Evolutionary conservation across 2,797 vertebrate genomes (phyloP).

Genomic region (Squalus acanthias): DNA sequence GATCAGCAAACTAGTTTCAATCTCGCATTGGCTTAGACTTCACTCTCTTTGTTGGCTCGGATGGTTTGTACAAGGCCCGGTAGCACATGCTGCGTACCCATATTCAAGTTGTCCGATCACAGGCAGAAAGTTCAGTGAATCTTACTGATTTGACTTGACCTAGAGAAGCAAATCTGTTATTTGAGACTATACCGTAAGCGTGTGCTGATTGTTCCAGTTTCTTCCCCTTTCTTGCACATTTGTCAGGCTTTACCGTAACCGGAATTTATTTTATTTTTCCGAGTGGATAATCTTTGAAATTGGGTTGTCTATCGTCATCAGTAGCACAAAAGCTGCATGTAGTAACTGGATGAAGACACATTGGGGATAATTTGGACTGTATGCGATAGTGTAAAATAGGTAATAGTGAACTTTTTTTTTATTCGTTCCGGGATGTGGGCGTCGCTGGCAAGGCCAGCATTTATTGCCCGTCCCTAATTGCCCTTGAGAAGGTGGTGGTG

Average conservation of each 20-base stretch:
- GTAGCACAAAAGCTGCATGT: not conserved
- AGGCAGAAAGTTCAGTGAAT: not conserved
- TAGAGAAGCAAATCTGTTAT: not conserved
- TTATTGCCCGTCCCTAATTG: too few relatives aligned
- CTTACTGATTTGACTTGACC: not conserved
- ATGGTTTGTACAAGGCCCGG: not conserved
- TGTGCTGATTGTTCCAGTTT: not conserved
- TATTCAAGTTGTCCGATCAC: not conserved
- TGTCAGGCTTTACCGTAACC: not conserved
- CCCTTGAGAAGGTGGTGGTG: too few relatives aligned
- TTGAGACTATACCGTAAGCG: not conserved
- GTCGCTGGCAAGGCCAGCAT: too few relatives aligned
- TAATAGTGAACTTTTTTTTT: not conserved
- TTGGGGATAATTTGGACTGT: not conserved
- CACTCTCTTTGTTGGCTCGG: not conserved
- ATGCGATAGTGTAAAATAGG: not conserved
- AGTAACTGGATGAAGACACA: not conserved
- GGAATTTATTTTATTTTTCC: not conserved
- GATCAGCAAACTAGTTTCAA: not conserved
- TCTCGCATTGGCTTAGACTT: not conserved
- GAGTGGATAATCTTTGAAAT: not conserved
- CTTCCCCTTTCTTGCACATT: not conserved
- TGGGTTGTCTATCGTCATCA: not conserved
- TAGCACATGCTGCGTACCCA: too few relatives aligned
- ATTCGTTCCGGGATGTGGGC: too few relatives aligned